These are phyloP conservation scores for Crossoptilon crossoptilon DNA, from an alignment of 2,797 vertebrate species.

Conservation along the genomic window DNA sequence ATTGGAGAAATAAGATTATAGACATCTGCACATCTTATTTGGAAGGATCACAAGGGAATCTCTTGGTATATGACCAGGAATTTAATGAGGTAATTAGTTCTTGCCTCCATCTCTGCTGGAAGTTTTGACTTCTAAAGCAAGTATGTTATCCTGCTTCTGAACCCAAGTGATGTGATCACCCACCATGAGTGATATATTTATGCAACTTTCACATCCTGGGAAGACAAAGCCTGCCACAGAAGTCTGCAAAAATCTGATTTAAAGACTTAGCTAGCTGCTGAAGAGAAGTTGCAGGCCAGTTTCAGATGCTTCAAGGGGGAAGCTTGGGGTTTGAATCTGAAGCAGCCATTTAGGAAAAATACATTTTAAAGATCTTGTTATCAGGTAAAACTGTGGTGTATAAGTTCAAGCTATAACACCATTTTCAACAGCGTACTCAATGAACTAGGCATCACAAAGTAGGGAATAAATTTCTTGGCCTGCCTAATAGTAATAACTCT, in stretches of 20 bases:
- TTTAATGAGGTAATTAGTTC: not conserved
- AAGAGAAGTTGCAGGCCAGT: not conserved
- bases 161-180: not conserved
- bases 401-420: not conserved
- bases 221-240: not conserved
- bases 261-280: not conserved
- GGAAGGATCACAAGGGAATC: not conserved
- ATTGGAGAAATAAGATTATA: not conserved
- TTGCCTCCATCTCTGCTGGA: not conserved
- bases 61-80: not conserved
- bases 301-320: not conserved
- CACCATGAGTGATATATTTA: not conserved
- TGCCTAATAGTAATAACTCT: not conserved
- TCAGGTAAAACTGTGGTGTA: not conserved
- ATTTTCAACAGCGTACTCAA: not conserved
- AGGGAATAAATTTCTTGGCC: slow-evolving; percentile 5
- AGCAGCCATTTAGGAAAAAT: not conserved
- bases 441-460: slow-evolving; percentile 4
- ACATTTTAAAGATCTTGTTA: not conserved
- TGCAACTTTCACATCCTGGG: not conserved
- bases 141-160: not conserved
- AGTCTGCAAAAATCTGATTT: not conserved
- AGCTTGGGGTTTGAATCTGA: not conserved
- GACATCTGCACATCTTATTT: not conserved
- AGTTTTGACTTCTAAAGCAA: not conserved